phyloP scores from a whole-genome alignment of 1,140 invertebrate genomes.

The Diachasmimorpha longicaudata region DNA sequence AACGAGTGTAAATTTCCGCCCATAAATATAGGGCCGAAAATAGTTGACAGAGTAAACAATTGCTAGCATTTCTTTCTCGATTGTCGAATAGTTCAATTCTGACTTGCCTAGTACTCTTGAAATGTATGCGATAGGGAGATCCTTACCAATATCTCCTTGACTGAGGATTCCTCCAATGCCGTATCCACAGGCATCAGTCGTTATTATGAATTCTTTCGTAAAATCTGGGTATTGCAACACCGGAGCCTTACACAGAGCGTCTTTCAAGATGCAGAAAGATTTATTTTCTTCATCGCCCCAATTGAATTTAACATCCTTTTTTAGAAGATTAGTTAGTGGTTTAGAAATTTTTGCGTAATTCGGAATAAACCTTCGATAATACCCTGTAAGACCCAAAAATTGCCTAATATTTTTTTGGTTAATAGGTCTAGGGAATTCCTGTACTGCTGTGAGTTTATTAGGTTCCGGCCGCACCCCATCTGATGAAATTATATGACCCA shows the following conservation, averaged over 20 bases:
- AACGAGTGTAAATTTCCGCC: not conserved
- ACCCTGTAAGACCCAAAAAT: not conserved
- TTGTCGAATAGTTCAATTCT: not conserved
- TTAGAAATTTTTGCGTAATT: not conserved
- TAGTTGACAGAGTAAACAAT: not conserved
- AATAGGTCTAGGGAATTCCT: slow-evolving; percentile 25
- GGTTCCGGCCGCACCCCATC: slow-evolving; percentile 32
- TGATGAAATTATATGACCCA: slow-evolving; percentile 31
- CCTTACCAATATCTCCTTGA: not conserved
- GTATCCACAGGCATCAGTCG: not conserved
- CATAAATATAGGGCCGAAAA: not conserved
- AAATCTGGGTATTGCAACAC: slow-evolving; percentile 14
- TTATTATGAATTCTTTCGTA: slow-evolving; percentile 41
- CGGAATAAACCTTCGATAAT: not conserved
- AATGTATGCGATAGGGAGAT: not conserved
- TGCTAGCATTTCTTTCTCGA: not conserved
- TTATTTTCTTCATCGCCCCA: not conserved
- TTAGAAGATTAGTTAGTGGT: not conserved
- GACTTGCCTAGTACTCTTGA: not conserved
- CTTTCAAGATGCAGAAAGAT: not conserved
- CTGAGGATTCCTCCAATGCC: not conserved
- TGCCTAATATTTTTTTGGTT: not conserved
- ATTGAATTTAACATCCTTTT: not conserved
- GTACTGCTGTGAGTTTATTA: slow-evolving; percentile 21
- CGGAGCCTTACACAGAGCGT: not conserved